phyloP scores from a whole-genome alignment of 2,113 vertebrate species.

The Actenoides lindsayi region DNA sequence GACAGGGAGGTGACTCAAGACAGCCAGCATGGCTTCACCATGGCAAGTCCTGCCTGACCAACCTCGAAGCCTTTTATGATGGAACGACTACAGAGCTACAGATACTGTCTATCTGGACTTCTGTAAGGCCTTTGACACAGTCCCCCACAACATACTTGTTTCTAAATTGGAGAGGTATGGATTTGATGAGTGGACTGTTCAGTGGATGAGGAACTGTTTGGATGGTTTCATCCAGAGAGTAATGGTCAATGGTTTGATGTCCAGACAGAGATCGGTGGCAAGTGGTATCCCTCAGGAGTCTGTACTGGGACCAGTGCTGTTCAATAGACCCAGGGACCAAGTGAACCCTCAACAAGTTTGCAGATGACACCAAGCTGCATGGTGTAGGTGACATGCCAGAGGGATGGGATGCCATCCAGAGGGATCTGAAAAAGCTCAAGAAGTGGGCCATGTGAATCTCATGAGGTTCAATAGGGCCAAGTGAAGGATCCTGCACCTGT shows the following conservation, averaged over 20 bases:
- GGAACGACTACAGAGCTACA: background rate
- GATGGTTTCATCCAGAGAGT: background rate
- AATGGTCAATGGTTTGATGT: background rate
- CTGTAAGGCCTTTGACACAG: background rate
- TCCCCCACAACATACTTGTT: background rate
- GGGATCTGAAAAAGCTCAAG: background rate
- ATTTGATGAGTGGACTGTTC: background rate
- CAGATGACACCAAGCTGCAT: background rate
- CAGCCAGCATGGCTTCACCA: background rate
- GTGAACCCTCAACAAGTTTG: background rate
- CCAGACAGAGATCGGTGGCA: background rate
- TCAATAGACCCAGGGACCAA: background rate
- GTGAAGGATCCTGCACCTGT: too few species aligned
- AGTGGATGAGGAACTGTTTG: background rate
- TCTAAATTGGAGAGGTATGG: background rate
- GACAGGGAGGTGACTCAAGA: background rate
- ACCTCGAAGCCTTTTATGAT: background rate
- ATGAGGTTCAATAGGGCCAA: background rate
- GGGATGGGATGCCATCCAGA: background rate
- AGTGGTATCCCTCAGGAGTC: background rate
- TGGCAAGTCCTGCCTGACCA: background rate
- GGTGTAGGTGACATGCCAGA: background rate
- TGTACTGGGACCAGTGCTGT: too few species aligned
- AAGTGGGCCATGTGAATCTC: background rate
- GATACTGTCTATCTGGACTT: background rate